A percentile compares a stretch with the other conserved stretches of the same genome.
These are phyloP conservation scores for Lepus oiostolus DNA, from an alignment of 2,797 vertebrate species.

Conservation along the genomic window DNA sequence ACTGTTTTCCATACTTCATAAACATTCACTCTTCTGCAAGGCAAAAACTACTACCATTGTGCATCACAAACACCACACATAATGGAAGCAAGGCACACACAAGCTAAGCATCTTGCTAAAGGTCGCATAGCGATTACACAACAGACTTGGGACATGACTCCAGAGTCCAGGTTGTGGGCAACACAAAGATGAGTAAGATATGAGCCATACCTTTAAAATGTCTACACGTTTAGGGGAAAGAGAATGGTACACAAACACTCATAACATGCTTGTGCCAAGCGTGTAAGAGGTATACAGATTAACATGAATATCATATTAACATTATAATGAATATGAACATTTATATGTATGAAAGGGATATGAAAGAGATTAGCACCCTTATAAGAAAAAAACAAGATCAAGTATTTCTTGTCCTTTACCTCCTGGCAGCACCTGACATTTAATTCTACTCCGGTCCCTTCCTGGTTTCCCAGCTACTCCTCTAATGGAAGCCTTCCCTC, in stretches of 20 bases:
- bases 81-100: neutral
- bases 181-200: neutral
- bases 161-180: neutral
- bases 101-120: neutral
- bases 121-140: neutral
- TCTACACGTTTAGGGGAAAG: neutral
- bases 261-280: neutral
- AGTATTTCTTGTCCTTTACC: neutral
- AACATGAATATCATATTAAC: too few species aligned
- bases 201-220: neutral
- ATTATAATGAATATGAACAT: neutral
- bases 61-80: neutral
- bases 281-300: too few species aligned
- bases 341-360: neutral
- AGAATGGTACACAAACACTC: neutral
- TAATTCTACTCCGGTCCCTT: neutral
- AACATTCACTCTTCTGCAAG: neutral
- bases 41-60: neutral
- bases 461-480: neutral
- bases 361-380: neutral
- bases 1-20: neutral
- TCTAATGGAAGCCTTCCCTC: neutral
- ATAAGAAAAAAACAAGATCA: neutral
- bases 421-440: neutral
- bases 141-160: neutral